Base-by-base conservation (phyloP, 2,113 vertebrate species). In the Pelecanus crispus region DNA sequence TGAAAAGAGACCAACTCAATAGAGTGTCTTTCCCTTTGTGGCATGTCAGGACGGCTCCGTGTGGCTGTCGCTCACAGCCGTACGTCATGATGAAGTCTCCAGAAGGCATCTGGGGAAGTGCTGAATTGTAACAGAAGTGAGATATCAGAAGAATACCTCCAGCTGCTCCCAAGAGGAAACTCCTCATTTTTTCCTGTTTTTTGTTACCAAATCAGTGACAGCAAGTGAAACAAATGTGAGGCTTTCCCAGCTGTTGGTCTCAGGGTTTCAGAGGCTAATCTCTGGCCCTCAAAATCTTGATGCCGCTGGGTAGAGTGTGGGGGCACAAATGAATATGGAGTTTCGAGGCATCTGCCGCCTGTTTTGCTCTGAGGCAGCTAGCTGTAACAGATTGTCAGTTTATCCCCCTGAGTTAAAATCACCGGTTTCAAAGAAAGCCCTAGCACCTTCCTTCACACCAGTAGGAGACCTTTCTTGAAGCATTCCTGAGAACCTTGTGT, bases 1-100 rank as follows among this genome's bases (percentile, higher is more conserved):
- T 75, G 62, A 72, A 77, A 67, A 87, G 18, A 63, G 7, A 91
- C 22, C 38, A 59, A 15, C 25, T 70, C 12, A 26, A 8, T 83
- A 11, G 42, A 44, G 22, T 3, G 4, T 44, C 62, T 74, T n/a
- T 55, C 25, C 9, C 34, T 47, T 91, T 70, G 55, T 1, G 1
- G 42, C 3, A 3, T 0, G 0, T 56, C 3, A 6, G 40, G 79
- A 67, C 2, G 13, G 28, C 17, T 36, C 3, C 0, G 0, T 38
- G 34, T 4, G 7, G 36, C 47, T 65, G 26, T 67, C 1, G 0
- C 42, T 90, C 17, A 32, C 65, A 49, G 16, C 29, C 29, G 38
- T 72, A 58, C 0, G 2, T 61, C 29, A 6, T 11, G 20, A 16
- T 31, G 38, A 61, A 58, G 24, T 65, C 62, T 88, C 50, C n/a